These are phyloP conservation scores for Progne subis DNA, from an alignment of 2,113 vertebrate genomes.

Conservation along the genomic window DNA sequence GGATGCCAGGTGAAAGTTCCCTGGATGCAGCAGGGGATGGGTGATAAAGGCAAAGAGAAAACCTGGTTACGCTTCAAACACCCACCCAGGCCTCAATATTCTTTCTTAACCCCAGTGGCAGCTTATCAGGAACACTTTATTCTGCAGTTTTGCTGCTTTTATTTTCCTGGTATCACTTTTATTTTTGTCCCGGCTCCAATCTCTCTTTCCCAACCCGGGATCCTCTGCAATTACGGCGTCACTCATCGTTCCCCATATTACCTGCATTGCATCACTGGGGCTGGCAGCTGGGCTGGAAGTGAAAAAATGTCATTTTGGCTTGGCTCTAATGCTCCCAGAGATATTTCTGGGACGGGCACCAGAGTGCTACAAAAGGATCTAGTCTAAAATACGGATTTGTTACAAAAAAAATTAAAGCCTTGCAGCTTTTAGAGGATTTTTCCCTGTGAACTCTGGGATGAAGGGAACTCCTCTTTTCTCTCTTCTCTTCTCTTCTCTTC, in stretches of 20 bases:
- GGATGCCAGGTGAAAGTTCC: constrained; percentile 55
- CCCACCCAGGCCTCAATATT: neutral
- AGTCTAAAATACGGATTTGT: neutral
- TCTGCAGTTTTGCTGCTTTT: neutral
- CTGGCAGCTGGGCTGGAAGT: constrained; percentile 6
- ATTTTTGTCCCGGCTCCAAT: neutral
- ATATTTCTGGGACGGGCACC: neutral
- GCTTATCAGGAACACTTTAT: neutral
- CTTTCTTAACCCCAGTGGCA: neutral
- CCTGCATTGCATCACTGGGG: constrained; percentile 7
- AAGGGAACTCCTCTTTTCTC: neutral
- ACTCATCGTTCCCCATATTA: constrained; percentile 51
- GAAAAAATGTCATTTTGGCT: neutral
- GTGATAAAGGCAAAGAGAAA: neutral
- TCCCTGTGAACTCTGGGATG: neutral
- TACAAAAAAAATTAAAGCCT: neutral
- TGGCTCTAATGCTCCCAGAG: neutral
- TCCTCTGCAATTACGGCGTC: constrained; percentile 46
- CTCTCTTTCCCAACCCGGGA: constrained; percentile 30
- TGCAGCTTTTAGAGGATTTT: neutral
- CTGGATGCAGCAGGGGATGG: neutral
- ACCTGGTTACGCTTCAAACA: neutral
- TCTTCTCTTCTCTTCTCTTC: neutral
- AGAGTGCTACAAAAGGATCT: neutral
- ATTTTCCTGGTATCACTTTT: neutral